These are phyloP conservation scores for Drepana arcuata DNA, from an alignment of 1,140 invertebrate species.

Conservation along the genomic window DNA sequence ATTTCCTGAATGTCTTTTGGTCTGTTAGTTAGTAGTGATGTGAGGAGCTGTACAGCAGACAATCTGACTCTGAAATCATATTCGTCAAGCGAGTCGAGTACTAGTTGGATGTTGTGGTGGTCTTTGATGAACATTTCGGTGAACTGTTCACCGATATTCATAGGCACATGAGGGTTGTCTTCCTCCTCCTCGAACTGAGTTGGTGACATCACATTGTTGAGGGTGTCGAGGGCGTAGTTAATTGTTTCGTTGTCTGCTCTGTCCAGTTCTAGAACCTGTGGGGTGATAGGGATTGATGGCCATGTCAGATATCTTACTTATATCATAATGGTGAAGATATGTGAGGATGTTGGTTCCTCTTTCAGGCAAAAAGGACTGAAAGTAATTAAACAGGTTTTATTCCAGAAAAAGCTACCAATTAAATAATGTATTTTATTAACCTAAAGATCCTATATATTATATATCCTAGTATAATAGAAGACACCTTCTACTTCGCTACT, in stretches of 20 bases:
- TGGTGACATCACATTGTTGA: conserved; percentile 91
- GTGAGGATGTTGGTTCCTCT: no score
- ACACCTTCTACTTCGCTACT: no score
- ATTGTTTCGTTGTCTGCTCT: conserved; percentile 92
- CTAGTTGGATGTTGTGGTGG: conserved; percentile 86
- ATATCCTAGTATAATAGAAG: no score
- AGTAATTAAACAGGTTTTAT: no score
- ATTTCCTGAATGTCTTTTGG: conserved; percentile 96
- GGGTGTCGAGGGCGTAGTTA: conserved; percentile 91
- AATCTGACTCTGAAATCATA: conserved; percentile 94
- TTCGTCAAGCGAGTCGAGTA: conserved; percentile 93
- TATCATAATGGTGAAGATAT: no score
- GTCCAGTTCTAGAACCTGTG: conserved; percentile 80
- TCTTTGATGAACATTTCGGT: conserved; percentile 99
- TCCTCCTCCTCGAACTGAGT: conserved; percentile 88
- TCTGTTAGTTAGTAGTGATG: conserved; percentile 84
- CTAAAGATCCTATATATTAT: no score
- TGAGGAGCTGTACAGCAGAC: conserved; percentile 89
- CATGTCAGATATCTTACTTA: no score
- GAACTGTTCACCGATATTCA: conserved; percentile 93
- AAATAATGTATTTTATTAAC: no score
- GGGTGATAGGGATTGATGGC: conserved; percentile 10
- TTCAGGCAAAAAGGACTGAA: no score
- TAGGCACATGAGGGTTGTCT: conserved; percentile 73
- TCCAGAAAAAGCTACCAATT: no score